Evolutionary conservation across 2,797 vertebrate genomes (phyloP), one percentile per base, ranked within the genome.

Genomic region (Eptatretus atami): DNA sequence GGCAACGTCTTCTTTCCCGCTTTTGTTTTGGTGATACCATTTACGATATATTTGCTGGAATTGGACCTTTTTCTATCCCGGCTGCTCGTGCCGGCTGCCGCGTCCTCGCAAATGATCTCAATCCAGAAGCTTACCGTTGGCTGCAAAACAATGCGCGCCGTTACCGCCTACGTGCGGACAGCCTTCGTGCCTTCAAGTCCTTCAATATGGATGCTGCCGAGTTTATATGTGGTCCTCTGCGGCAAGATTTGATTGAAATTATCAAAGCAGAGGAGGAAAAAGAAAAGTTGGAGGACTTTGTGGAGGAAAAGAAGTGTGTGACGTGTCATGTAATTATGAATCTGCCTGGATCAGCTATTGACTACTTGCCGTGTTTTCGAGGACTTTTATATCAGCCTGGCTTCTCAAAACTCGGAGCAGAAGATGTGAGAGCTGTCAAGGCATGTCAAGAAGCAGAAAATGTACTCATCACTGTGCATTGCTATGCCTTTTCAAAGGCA

Each of bases 91-190:
- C 72, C 1, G 80, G 75, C 6, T 87, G 83, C 66, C 71, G 53
- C 0, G 82, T 95, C 3, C 73, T 84, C 13, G 92, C 92, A 65
- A 98, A 98, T 0, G 92, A 98, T 69, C 82, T 98, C 53, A 98
- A 96, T 74, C 90, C 90, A 0, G 84, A 87, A 54, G 90, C 88
- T 12, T 75, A 82, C 73, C 70, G 67, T 55, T 98, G 90, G 90
- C 76, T 98, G 2, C 71, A 80, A 70, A 85, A 88, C 76, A 98
- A 98, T 70, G 79, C 81, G 73, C 84, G 74, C 67, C 73, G 95
- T 52, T 95, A 95, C 77, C 96, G 84, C 73, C 81, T 90, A 53
- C 76, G 78, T n/a, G 66, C 66, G 55, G 81, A 71, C 66, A 75
- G 57, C 57, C 15, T 12, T 61, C 57, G 15, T 12, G 11, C 57